Conservation (phyloP, 2,888 invertebrate genomes). For the Anticlea derivata region DNA sequence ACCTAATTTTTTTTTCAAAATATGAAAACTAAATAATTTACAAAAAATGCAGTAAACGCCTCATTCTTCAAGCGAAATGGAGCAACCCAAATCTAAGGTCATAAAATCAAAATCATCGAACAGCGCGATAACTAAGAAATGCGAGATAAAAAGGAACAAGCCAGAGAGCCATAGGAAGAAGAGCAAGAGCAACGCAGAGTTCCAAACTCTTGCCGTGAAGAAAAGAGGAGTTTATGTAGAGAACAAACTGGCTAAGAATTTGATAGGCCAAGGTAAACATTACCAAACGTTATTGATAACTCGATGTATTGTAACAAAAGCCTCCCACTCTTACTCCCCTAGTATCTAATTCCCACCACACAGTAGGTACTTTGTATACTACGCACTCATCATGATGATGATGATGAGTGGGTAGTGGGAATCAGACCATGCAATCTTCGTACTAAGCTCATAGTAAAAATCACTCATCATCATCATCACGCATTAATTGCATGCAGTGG, state of each 20-base stretch:
- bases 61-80: slow-evolving; percentile 34
- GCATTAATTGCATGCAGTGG: no score
- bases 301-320: no score
- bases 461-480: no score
- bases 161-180: slow-evolving; percentile 41
- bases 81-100: slow-evolving; percentile 41
- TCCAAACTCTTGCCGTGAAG: slow-evolving; percentile 44
- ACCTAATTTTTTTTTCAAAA: neutral
- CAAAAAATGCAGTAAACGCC: slow-evolving; percentile 14
- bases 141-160: slow-evolving; percentile 5
- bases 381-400: no score
- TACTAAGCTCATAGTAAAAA: no score
- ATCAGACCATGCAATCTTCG: no score
- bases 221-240: slow-evolving; percentile 66
- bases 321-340: no score
- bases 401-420: no score
- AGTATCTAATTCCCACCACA: no score
- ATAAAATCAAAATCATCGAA: slow-evolving; percentile 59
- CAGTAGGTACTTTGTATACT: no score
- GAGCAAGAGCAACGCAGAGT: slow-evolving; percentile 47
- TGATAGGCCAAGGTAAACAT: slow-evolving; percentile 16
- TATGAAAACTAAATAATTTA: neutral
- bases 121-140: slow-evolving; percentile 36
- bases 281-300: no score
- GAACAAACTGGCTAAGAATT: slow-evolving; percentile 42